Conservation (phyloP, 2,113 vertebrate genomes). For the Agapornis roseicollis region DNA sequence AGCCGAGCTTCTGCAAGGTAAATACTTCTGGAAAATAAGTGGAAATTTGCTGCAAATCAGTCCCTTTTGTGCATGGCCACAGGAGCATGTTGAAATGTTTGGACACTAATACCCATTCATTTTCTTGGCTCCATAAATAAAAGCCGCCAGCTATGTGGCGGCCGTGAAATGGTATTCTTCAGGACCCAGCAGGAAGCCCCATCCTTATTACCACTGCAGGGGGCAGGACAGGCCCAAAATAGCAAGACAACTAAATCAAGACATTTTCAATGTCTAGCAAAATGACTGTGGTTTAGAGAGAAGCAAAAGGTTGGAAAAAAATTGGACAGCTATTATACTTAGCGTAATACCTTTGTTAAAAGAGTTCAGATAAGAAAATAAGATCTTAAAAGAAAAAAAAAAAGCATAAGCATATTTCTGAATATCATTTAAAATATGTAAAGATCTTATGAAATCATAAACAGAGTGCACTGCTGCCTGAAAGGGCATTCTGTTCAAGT, state of each 20-base stretch:
- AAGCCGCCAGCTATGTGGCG: constrained; percentile 96
- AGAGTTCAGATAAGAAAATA: constrained; percentile 74
- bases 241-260: constrained; percentile 99
- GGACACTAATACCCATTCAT: constrained; percentile 99
- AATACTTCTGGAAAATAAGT: constrained; percentile 99
- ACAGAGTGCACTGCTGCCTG: background rate
- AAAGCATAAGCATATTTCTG: constrained; percentile 67
- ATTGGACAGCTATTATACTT: constrained; percentile 78
- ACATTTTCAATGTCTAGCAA: constrained; percentile 99
- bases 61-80: constrained; percentile 98
- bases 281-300: constrained; percentile 92
- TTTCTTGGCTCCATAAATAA: constrained; percentile 99
- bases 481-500: background rate
- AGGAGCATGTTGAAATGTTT: constrained; percentile 99
- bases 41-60: constrained; percentile 99
- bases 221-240: constrained; percentile 94
- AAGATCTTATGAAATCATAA: constrained; percentile 64
- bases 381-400: constrained; percentile 39
- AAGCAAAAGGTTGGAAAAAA: constrained; percentile 85
- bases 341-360: constrained; percentile 81
- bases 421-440: constrained; percentile 67
- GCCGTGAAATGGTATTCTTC: constrained; percentile 99
- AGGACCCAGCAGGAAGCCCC: constrained; percentile 95
- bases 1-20: constrained; percentile 83
- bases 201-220: constrained; percentile 99